Base-by-base conservation (phyloP, 1,140 invertebrate genomes). In the Caenorhabditis brenneri region DNA sequence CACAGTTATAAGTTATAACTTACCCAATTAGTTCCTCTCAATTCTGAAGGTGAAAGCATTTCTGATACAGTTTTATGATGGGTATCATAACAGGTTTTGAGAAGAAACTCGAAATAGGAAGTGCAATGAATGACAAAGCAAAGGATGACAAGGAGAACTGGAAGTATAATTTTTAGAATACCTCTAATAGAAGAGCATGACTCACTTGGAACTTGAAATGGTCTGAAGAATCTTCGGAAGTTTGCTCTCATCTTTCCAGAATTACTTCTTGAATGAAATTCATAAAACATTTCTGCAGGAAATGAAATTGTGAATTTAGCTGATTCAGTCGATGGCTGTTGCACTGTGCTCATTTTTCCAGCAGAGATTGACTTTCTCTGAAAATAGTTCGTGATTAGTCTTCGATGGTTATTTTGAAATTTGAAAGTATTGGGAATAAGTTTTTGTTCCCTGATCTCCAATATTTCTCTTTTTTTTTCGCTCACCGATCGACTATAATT, bases 301-400 rank as follows among this genome's bases (percentile, higher is more conserved):
- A 80, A 80, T 31, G 79, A 80, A 5, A 80, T 80, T n/a, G 51
- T 53, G n/a, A 80, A 53, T 16, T 55, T 80, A 19, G 46, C 33
- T 10, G 65, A 74, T 24, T 74, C 65, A n/a, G 65, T 80, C 0
- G 49, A 49, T 6, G 46, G 29, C 48, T 49, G 49, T 22, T 80
- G 46, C 31, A n/a, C 31, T 31, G 48, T 79, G 39, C 46, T 80
- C 78, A 55, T 55, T 33, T 80, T 80, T 36, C 49, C 33, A 1
- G 46, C 31, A 1, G 46, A 49, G 16, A 33, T 80, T 49, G 65
- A 36, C 46, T 81, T 81, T 31, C 80, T 81, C 53, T 81, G 27
- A n/a, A 78, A 36, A 9, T 7, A 15, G n/a, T n/a, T n/a, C n/a
- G n/a, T n/a, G n/a, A n/a, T n/a, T n/a, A n/a, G n/a, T n/a, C n/a